Evolutionary conservation across 1,140 invertebrate genomes (phyloP).

Genomic region (Asobara japonica): DNA sequence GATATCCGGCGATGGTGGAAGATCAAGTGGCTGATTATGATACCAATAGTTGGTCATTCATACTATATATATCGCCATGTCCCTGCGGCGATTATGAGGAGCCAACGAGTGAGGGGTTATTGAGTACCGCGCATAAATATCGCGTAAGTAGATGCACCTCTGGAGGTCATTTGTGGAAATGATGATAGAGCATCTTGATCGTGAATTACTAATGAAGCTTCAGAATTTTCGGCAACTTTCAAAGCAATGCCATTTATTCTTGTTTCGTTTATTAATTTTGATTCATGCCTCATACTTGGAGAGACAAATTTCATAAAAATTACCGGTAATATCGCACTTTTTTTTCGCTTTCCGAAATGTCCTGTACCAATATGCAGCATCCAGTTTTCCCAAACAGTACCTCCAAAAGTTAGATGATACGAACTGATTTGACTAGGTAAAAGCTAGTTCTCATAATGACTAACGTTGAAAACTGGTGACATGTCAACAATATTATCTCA

Average conservation of each 20-base stretch:
- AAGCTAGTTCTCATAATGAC: not conserved
- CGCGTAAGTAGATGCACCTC: slow-evolving; percentile 2
- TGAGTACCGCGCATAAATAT: slow-evolving; percentile 19
- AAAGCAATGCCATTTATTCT: too few species aligned
- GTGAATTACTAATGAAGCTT: too few species aligned
- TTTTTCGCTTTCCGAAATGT: too few species aligned
- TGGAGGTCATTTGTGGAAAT: not conserved
- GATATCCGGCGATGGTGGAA: slow-evolving; percentile 9
- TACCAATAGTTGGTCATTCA: not conserved
- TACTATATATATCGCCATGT: slow-evolving; percentile 16
- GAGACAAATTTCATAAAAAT: too few species aligned
- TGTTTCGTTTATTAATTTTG: too few species aligned
- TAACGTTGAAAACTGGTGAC: not conserved
- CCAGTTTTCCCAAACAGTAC: too few species aligned
- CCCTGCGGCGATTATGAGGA: slow-evolving; percentile 15
- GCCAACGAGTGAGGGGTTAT: slow-evolving; percentile 1
- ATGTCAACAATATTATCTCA: not conserved
- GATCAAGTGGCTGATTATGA: slow-evolving; percentile 23
- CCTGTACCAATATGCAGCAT: too few species aligned
- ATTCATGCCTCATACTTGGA: too few species aligned
- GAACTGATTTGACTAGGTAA: not conserved
- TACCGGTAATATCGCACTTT: too few species aligned
- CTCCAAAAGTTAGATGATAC: not conserved
- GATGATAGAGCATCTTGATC: not conserved
- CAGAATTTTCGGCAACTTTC: too few species aligned